These are phyloP conservation scores for Pseudobourletiella spinata DNA, from an alignment of 1,140 invertebrate species.

Conservation along the genomic window DNA sequence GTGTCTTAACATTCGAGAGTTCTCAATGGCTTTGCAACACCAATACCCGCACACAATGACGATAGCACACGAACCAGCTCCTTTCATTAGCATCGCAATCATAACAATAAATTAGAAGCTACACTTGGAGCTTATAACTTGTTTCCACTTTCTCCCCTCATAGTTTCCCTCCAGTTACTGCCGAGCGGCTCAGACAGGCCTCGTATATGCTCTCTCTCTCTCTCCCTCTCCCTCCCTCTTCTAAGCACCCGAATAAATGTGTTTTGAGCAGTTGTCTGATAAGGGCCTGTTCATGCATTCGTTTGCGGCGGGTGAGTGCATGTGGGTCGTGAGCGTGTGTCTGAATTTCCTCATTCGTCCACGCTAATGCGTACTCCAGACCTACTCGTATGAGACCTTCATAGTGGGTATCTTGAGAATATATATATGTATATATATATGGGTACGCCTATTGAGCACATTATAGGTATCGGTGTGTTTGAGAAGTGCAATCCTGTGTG, in stretches of 20 bases:
- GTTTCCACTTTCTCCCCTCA: constrained; percentile 12
- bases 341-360: too few species aligned
- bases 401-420: too few species aligned
- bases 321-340: neutral
- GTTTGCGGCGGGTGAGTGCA: neutral
- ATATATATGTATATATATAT: too few species aligned
- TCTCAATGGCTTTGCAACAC: neutral
- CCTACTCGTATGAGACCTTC: too few species aligned
- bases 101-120: constrained; percentile 8
- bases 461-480: too few species aligned
- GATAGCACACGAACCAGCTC: too few species aligned
- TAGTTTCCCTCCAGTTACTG: too few species aligned
- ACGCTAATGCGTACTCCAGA: too few species aligned
- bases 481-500: too few species aligned
- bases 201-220: too few species aligned
- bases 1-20: neutral
- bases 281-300: neutral
- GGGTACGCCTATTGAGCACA: too few species aligned
- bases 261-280: constrained; percentile 1
- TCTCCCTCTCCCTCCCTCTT: neutral
- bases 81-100: constrained; percentile 8
- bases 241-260: neutral
- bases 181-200: too few species aligned
- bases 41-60: neutral
- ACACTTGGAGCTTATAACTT: constrained; percentile 7